Conservation (phyloP, 2,888 invertebrate species). For the Callyntrura guangdongensis region DNA sequence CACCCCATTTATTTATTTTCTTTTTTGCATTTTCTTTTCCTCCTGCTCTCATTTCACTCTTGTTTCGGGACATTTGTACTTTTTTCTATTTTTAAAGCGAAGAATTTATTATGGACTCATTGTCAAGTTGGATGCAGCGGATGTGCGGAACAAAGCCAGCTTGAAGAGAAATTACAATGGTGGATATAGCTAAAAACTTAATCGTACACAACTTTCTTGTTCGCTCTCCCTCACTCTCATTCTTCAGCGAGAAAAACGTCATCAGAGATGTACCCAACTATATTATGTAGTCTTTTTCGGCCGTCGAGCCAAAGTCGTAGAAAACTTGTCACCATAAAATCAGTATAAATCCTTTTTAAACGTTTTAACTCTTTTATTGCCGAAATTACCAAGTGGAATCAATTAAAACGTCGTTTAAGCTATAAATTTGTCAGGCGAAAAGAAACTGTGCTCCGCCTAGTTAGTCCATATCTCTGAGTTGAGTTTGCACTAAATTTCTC, state of each 20-base stretch:
- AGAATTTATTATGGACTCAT: conserved; percentile 35
- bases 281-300: not conserved
- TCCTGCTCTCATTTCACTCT: not conserved
- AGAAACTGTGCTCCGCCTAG: conserved; percentile 52
- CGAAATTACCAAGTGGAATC: conserved; percentile 78
- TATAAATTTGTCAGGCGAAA: conserved; percentile 67
- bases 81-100: not conserved
- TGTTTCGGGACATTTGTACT: conserved; percentile 36
- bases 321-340: conserved; percentile 77
- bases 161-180: not conserved
- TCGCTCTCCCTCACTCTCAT: not conserved
- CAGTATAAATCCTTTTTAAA: conserved; percentile 77
- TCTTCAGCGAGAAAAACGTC: conserved; percentile 36
- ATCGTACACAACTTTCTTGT: too few species aligned
- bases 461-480: not conserved
- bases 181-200: not conserved
- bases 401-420: conserved; percentile 78
- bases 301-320: conserved; percentile 16
- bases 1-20: conserved; percentile 55
- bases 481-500: not conserved
- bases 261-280: conserved; percentile 6
- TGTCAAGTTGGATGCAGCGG: conserved; percentile 44
- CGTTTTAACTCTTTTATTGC: conserved; percentile 74
- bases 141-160: not conserved
- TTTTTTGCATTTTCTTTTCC: not conserved